A percentile compares a stretch with the other conserved stretches of the same genome.
Conservation (phyloP, 64 coral and sea anemone genomes). For the Orbicella faveolata region DNA sequence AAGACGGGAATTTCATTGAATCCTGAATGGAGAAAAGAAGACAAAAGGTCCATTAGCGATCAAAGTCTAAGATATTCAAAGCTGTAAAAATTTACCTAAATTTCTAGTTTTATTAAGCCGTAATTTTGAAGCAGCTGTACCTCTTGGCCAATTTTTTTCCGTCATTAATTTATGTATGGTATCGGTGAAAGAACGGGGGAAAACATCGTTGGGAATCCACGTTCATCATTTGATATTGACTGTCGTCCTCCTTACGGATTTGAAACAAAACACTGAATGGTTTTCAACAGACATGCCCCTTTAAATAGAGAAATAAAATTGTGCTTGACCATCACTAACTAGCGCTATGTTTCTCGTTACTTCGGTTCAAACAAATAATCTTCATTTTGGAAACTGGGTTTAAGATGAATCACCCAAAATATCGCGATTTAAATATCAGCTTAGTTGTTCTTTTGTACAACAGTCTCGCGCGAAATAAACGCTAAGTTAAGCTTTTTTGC, state of each 20-base stretch:
- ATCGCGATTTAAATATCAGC: not conserved
- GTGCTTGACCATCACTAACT: too few relatives aligned
- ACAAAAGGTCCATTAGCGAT: constrained; percentile 41
- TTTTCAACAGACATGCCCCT: not conserved
- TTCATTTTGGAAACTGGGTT: not conserved
- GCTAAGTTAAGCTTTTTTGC: not conserved
- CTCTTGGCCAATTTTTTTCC: constrained; percentile 53
- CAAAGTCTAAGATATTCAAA: constrained; percentile 1
- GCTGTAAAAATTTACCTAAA: constrained; percentile 13
- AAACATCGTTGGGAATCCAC: constrained; percentile 48
- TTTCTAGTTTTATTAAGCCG: constrained; percentile 41
- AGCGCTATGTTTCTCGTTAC: not conserved
- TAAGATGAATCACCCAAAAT: not conserved
- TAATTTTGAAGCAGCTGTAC: constrained; percentile 90
- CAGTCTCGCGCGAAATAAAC: not conserved
- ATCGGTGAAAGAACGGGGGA: constrained; percentile 49
- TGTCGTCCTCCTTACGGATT: constrained; percentile 2
- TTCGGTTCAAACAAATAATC: constrained; percentile 1
- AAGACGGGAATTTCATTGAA: constrained; percentile 91
- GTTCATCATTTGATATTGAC: constrained; percentile 6
- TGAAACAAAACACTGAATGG: not conserved
- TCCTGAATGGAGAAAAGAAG: constrained; percentile 55
- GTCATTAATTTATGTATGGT: constrained; percentile 99
- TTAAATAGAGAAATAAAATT: not conserved
- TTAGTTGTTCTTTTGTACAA: constrained; percentile 17